Base-by-base conservation (phyloP, 1,140 invertebrate genomes). In the Luehdorfia chinensis region DNA sequence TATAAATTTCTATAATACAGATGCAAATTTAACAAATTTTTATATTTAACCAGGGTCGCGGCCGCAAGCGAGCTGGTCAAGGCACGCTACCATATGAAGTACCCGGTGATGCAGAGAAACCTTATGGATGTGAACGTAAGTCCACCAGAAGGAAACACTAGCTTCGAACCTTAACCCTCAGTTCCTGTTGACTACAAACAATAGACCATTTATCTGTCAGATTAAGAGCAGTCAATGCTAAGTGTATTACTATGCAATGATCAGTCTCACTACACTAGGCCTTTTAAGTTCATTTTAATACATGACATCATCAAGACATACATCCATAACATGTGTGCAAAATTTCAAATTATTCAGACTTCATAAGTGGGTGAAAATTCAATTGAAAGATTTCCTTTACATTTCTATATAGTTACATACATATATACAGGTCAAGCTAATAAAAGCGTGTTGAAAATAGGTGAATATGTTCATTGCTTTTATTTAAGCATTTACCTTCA, bases 61-160 rank as follows among this genome's bases (percentile, higher is more conserved):
- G 93, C 46, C 87, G 93, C 49, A 94, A 93, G 83, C 94, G 94
- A 75, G 89, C 90, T 6, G 87, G 86, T 1, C 85, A 89, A 51
- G 89, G 91, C 30, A 90, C 91, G 8, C 66, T 88, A 0, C 87
- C 87, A 0, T 88, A 87, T 61, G 87, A 88, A 53, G 83, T 85
- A 5, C 88, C 89, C 8, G 89, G 89, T 2, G 94, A 96, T 75
- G 89, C 93, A 18, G 96, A 97, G 75, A 97, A 97, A 80, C 95
- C 95, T 39, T 97, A 93, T 88, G 92, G 92, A 81, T 97, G 96
- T 91, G 95, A 97, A 92, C 91, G 95, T 97, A 94, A 94, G 93
- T 93, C 88, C 48, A 52, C 59, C 15, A 48, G 79, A 33, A 74
- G 77, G 66, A 60, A 67, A 61, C 73, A 85, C 57, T 84, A 84